Base-by-base conservation (phyloP, 2,888 invertebrate species). In the Parnassius apollo region DNA sequence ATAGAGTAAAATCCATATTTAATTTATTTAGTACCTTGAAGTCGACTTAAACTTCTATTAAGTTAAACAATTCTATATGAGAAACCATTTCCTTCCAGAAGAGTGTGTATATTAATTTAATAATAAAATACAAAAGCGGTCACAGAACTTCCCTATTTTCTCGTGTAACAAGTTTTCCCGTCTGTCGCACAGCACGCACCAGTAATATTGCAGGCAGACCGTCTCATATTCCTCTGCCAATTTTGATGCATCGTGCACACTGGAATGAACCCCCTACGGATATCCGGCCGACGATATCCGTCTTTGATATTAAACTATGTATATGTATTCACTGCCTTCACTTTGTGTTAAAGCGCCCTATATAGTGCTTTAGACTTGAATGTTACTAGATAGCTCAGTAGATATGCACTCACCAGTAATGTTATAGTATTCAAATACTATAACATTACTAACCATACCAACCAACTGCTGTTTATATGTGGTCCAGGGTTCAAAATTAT, bases 231-330 rank as follows among this genome's bases (percentile, higher is more conserved):
- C 64, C 61, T 44, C 67, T 70, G 71, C 70, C 78, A 77, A 75
- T 77, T 76, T 73, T 68, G 71, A 73, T 72, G 72, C 75, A 74
- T 71, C 68, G 65, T 68, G 68, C 71, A 70, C 74, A 71, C 65
- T 68, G 68, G 67, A 69, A 65, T 67, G 72, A 61, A 70, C 73
- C 69, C 80, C 76, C 77, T 72, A 67, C 77, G 80, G 80, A 79
- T 71, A 69, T 78, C 75, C 76, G 73, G 71, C 51, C 59, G 50
- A 65, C 66, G 61, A 59, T 64, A 62, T 62, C 64, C 64, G 62
- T 62, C 54, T 66, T 62, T 66, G 55, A 59, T 65, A 57, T 64
- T 60, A 44, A 56, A 51, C 48, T 59, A 59, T 50, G 25, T 58
- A 35, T 35, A 22, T 9, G 9, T 52, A 61, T 51, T 45, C 45